phyloP scores from a whole-genome alignment of 2,888 invertebrate species.

The Ophion ellenae region DNA sequence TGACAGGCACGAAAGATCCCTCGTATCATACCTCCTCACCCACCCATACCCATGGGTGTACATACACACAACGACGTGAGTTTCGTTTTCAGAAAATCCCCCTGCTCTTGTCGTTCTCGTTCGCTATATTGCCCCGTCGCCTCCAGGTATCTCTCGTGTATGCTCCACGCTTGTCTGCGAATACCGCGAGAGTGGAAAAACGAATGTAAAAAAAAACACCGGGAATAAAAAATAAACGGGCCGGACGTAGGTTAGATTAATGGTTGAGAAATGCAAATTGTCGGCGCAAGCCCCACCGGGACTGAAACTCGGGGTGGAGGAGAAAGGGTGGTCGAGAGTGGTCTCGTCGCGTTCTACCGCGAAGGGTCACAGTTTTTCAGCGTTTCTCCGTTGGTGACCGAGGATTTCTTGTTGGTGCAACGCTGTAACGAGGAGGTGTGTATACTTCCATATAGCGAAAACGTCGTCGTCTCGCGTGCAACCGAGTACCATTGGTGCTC shows the following conservation, averaged over 20 bases:
- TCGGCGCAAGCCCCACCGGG: conserved; percentile 71
- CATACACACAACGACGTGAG: background rate
- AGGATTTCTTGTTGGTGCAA: conserved; percentile 17
- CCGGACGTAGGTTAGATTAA: conserved; percentile 81
- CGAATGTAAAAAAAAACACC: conserved; percentile 24
- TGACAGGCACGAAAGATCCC: background rate
- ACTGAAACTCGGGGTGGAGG: conserved; percentile 40
- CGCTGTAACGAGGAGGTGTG: conserved; percentile 41
- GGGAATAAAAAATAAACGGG: conserved; percentile 66
- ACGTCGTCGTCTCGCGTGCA: conserved; percentile 64
- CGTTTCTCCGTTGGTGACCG: conserved; percentile 39
- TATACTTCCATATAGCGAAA: background rate
- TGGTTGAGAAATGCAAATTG: conserved; percentile 83
- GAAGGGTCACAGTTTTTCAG: conserved; percentile 55
- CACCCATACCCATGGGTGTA: background rate
- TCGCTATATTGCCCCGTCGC: conserved; percentile 25
- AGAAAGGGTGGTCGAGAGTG: conserved; percentile 43
- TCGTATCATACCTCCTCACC: background rate
- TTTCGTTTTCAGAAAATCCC: conserved; percentile 31
- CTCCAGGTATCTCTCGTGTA: conserved; percentile 17
- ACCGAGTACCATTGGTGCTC: conserved; percentile 71
- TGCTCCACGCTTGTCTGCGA: conserved; percentile 51
- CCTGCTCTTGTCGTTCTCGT: conserved; percentile 21
- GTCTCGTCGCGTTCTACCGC: conserved; percentile 49
- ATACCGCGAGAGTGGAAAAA: conserved; percentile 41